Evolutionary conservation across 2,797 vertebrate genomes (phyloP).

Genomic region (Chelonia mydas): DNA sequence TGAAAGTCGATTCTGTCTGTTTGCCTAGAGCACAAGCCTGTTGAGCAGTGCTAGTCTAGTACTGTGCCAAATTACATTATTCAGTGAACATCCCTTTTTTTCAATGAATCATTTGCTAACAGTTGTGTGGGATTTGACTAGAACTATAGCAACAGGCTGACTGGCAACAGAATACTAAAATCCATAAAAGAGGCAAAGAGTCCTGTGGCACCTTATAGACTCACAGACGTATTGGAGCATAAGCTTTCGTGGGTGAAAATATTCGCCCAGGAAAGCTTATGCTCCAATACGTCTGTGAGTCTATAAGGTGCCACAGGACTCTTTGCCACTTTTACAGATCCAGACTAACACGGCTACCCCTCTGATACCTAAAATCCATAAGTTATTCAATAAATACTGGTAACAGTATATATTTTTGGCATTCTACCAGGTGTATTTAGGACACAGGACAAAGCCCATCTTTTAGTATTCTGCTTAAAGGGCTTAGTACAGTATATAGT

Average conservation of each 20-base stretch:
- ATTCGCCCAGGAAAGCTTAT: too few relatives aligned
- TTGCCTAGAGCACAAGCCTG: conserved; percentile 21
- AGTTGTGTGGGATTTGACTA: conserved; percentile 49
- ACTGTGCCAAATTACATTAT: background rate
- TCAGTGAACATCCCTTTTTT: conserved; percentile 45
- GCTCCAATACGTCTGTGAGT: too few relatives aligned
- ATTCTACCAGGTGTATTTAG: conserved; percentile 36
- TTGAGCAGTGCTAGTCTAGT: background rate
- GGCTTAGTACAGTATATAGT: background rate
- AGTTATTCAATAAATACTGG: conserved; percentile 31
- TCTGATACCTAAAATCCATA: background rate
- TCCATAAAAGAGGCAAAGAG: background rate
- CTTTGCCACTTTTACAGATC: background rate
- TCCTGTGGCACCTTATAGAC: too few relatives aligned
- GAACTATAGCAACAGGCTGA: conserved; percentile 57
- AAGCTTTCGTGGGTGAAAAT: too few relatives aligned
- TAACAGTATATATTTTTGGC: conserved; percentile 54
- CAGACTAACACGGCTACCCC: too few relatives aligned
- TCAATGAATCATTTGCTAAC: conserved; percentile 32
- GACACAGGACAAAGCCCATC: conserved; percentile 27
- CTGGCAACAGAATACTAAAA: background rate
- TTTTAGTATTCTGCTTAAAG: conserved; percentile 1
- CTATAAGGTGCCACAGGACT: too few relatives aligned
- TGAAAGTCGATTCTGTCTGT: background rate
- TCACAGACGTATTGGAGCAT: too few relatives aligned